Conservation (phyloP, 2,888 invertebrate species). For the Heteromyza rotundicornis region DNA sequence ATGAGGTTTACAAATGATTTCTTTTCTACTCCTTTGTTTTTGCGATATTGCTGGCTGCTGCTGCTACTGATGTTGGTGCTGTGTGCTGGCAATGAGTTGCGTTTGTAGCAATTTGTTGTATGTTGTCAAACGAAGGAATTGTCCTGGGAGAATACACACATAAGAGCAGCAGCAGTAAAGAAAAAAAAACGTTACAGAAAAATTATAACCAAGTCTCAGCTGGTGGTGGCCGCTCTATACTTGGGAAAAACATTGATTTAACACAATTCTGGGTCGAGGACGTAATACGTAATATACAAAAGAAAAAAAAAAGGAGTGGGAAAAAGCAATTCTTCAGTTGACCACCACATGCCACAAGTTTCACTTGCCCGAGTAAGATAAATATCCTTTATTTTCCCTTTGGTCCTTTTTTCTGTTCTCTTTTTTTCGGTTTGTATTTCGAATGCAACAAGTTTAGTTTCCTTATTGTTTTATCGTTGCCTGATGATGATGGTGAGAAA, state of each 20-base stretch:
- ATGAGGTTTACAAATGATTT: slow-evolving; percentile 51
- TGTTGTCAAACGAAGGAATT: not conserved
- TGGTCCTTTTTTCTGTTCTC: slow-evolving; percentile 1
- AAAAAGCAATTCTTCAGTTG: not conserved
- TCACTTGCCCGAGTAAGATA: not conserved
- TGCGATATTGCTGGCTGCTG: slow-evolving; percentile 30
- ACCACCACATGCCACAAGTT: not conserved
- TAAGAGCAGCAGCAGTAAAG: no score
- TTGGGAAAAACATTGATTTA: not conserved
- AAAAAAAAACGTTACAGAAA: not conserved
- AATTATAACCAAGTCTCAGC: not conserved
- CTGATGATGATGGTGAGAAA: no score
- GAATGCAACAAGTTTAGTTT: slow-evolving; percentile 4
- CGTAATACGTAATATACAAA: no score
- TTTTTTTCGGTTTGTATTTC: no score
- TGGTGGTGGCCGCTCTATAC: not conserved
- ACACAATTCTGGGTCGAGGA: no score
- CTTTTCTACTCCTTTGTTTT: slow-evolving; percentile 34
- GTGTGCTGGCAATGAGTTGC: not conserved
- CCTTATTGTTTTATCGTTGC: not conserved
- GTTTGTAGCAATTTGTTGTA: slow-evolving; percentile 1
- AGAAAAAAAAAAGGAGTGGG: no score
- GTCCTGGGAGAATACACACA: not conserved
- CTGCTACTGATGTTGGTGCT: slow-evolving; percentile 42
- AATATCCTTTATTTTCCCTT: slow-evolving; percentile 1